Conservation (phyloP, 2,888 invertebrate genomes). For the Emmelina monodactyla region DNA sequence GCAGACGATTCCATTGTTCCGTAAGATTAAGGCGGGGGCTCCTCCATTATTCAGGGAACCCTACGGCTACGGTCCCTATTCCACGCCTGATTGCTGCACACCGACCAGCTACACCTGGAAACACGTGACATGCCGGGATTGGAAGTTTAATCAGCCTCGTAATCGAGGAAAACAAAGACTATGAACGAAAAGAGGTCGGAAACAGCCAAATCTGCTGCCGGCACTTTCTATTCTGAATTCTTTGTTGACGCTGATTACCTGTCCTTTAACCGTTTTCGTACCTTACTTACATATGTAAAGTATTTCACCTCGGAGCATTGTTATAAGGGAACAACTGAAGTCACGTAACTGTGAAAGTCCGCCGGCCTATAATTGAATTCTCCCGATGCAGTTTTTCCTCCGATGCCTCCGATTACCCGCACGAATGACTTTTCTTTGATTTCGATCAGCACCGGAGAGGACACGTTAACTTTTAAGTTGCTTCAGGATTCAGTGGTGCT, state of each 20-base stretch:
- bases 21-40: conserved; percentile 47
- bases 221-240: neutral
- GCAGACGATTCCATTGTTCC: conserved; percentile 52
- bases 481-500: neutral
- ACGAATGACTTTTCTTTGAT: neutral
- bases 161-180: conserved; percentile 54
- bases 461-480: neutral
- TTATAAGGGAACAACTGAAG: no score
- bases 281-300: no score
- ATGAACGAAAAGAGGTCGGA: conserved; percentile 15
- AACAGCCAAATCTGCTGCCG: conserved; percentile 1
- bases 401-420: neutral
- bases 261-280: no score
- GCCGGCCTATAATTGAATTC: conserved; percentile 15
- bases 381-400: neutral
- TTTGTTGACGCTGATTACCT: neutral
- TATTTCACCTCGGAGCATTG: no score
- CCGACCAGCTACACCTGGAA: conserved; percentile 24
- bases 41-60: conserved; percentile 44
- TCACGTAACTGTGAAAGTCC: no score
- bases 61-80: conserved; percentile 34
- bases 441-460: neutral
- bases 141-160: conserved; percentile 51
- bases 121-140: conserved; percentile 19
- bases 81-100: conserved; percentile 43